phyloP scores from a whole-genome alignment of 2,797 vertebrate species.

The Lates japonicus region DNA sequence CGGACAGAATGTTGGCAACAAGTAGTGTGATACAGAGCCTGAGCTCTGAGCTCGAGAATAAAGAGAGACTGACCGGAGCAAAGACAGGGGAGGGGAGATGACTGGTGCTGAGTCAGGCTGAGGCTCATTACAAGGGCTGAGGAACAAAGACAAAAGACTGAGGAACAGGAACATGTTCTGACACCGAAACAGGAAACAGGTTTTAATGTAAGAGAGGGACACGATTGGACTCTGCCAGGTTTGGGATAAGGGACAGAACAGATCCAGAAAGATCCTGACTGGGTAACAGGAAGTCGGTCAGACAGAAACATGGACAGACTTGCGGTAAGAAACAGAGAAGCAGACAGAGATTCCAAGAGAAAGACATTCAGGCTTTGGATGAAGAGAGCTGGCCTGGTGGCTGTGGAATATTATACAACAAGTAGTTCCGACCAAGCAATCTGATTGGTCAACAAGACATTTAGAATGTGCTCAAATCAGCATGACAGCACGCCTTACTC shows the following conservation, averaged over 20 bases:
- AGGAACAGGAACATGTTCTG: background rate
- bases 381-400: background rate
- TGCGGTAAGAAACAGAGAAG: background rate
- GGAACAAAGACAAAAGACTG: background rate
- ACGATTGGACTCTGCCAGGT: too few species aligned
- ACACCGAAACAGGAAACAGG: background rate
- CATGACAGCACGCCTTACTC: too few species aligned
- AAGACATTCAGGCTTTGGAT: background rate
- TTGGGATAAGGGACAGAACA: background rate
- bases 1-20: slow-evolving; percentile 20
- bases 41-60: slow-evolving; percentile 6
- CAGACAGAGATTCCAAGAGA: background rate
- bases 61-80: slow-evolving; percentile 20
- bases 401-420: slow-evolving; percentile 7
- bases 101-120: background rate
- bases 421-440: too few species aligned
- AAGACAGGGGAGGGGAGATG: slow-evolving; percentile 7
- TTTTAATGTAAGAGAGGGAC: too few species aligned
- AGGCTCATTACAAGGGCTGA: background rate
- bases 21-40: background rate
- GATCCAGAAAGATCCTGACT: background rate
- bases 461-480: too few species aligned
- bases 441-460: too few species aligned
- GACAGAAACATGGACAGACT: background rate
- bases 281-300: background rate